Percentiles rank a stretch among this genome's conserved stretches.
These are phyloP conservation scores for Mesitornis unicolor DNA, from an alignment of 2,113 vertebrate genomes.

Conservation along the genomic window DNA sequence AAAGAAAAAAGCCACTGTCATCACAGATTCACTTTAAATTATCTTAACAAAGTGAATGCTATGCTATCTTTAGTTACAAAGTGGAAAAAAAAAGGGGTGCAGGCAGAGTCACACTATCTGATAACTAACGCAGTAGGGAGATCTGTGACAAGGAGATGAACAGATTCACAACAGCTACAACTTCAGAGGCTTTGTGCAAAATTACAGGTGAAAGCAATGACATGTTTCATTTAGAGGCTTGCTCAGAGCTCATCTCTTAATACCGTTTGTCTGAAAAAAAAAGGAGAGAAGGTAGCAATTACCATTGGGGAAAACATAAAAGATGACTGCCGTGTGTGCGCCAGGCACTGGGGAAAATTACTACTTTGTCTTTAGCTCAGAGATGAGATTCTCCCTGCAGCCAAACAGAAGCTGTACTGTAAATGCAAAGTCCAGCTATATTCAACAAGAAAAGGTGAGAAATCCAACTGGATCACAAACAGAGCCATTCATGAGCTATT, in stretches of 20 bases:
- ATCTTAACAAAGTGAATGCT: not conserved
- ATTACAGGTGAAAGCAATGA: constrained; percentile 39
- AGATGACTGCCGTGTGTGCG: constrained; percentile 16
- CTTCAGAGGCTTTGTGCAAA: constrained; percentile 15
- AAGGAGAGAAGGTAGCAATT: constrained; percentile 52
- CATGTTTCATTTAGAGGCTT: constrained; percentile 43
- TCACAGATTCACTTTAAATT: not conserved
- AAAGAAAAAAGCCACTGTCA: not conserved
- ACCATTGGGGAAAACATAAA: constrained; percentile 51
- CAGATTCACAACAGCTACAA: not conserved
- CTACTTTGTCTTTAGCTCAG: constrained; percentile 48
- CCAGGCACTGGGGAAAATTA: constrained; percentile 46
- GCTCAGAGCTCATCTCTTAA: constrained; percentile 34
- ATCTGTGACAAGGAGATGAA: not conserved
- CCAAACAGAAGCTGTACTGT: constrained; percentile 9
- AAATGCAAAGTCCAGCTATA: constrained; percentile 12
- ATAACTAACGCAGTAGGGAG: not conserved
- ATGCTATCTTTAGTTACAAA: not conserved
- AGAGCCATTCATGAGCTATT: not conserved
- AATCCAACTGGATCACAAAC: constrained; percentile 15
- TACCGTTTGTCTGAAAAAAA: not conserved
- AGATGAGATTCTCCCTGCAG: constrained; percentile 49
- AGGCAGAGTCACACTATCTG: not conserved
- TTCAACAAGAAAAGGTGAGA: not conserved
- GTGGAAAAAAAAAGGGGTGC: not conserved